phyloP scores from a whole-genome alignment of 2,888 invertebrate species.

The Hanleya hanleyi region DNA sequence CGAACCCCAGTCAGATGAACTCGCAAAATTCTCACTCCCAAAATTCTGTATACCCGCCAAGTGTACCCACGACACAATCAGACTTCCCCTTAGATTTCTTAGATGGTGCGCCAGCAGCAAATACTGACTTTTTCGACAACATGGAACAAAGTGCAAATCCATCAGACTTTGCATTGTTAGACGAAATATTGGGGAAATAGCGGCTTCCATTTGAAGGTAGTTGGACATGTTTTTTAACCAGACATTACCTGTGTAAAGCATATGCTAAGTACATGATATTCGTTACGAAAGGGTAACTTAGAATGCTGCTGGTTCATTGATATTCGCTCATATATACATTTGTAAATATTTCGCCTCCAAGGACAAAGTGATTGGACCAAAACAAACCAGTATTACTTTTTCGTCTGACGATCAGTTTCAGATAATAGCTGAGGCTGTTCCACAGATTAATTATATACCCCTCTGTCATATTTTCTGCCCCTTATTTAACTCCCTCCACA shows the following conservation, averaged over 20 bases:
- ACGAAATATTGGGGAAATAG: slow-evolving; percentile 56
- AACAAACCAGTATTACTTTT: background rate
- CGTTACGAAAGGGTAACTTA: too few relatives aligned
- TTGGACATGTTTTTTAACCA: too few relatives aligned
- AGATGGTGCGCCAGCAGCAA: slow-evolving; percentile 79
- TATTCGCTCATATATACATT: background rate
- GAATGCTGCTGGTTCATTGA: too few relatives aligned
- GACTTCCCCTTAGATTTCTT: slow-evolving; percentile 89
- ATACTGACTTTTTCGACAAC: slow-evolving; percentile 83
- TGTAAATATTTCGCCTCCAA: background rate
- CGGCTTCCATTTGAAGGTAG: too few relatives aligned
- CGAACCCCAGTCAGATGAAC: slow-evolving; percentile 47
- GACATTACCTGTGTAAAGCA: too few relatives aligned
- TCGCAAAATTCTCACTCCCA: slow-evolving; percentile 48
- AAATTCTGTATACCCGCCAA: background rate
- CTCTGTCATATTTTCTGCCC: too few relatives aligned
- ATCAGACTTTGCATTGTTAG: slow-evolving; percentile 58
- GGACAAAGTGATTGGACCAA: background rate
- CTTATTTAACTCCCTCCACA: too few relatives aligned
- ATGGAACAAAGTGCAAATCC: slow-evolving; percentile 73
- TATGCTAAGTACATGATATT: too few relatives aligned
- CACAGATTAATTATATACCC: too few relatives aligned
- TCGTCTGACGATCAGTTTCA: too few relatives aligned
- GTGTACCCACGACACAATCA: slow-evolving; percentile 44
- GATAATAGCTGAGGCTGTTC: too few relatives aligned